Evolutionary conservation across 92 coral and sea anemone species (phyloP).

Genomic region (Actinernus sp.): DNA sequence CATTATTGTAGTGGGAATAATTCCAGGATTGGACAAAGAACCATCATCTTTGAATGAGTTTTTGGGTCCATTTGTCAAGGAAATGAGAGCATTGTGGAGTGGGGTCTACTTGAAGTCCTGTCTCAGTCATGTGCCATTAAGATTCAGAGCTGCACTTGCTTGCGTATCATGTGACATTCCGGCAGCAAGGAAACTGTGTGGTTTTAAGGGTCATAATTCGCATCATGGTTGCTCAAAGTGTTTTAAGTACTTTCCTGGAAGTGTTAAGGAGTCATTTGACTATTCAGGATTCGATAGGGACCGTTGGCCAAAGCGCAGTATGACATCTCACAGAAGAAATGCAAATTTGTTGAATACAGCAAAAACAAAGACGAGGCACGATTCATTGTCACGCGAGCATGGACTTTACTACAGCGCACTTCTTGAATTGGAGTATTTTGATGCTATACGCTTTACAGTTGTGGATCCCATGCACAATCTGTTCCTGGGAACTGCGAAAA

Average conservation of each 20-base stretch:
- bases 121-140: slow-evolving; percentile 24
- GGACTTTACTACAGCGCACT: slow-evolving; percentile 29
- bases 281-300: slow-evolving; percentile 51
- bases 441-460: slow-evolving; percentile 30
- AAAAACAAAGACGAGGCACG: slow-evolving; percentile 19
- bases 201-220: slow-evolving; percentile 48
- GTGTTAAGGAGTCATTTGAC: slow-evolving; percentile 37
- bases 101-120: slow-evolving; percentile 35
- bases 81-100: slow-evolving; percentile 37
- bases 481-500: too few relatives aligned
- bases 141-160: slow-evolving; percentile 40
- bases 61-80: slow-evolving; percentile 49
- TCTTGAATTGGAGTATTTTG: slow-evolving; percentile 45
- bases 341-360: slow-evolving; percentile 21
- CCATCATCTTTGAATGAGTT: slow-evolving; percentile 38
- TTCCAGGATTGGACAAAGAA: slow-evolving; percentile 54
- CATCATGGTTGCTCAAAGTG: slow-evolving; percentile 63
- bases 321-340: slow-evolving; percentile 26
- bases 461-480: slow-evolving; percentile 52
- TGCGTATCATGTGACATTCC: slow-evolving; percentile 52
- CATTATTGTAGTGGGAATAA: slow-evolving; percentile 38
- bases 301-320: slow-evolving; percentile 38
- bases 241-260: slow-evolving; percentile 51
- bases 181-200: slow-evolving; percentile 55
- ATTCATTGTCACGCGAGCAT: slow-evolving; percentile 19